Evolutionary conservation across 2,888 invertebrate species (phyloP), one percentile per base, ranked within the genome.

Genomic region (Patella pellucida): DNA sequence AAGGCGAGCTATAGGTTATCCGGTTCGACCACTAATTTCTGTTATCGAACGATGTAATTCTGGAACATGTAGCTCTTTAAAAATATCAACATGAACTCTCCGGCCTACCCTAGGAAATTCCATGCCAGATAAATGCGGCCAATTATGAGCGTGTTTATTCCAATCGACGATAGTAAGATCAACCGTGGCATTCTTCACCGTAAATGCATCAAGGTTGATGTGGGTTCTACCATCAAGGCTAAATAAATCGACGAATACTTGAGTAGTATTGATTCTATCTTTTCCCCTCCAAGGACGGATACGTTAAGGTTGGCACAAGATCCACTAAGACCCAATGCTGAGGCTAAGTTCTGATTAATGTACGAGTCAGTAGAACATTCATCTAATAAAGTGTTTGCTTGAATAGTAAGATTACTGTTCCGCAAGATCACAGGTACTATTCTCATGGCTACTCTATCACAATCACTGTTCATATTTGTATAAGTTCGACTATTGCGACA

Each of bases 41-140:
- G 72, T 52, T 31, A 78, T 52, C 15, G 79, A 75, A 41, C 69
- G 69, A 52, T 77, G 78, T 41, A 81, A 62, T 23, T 79, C 78
- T 19, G 62, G 41, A 54, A 74, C 76, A 73, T 80, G 79, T 16
- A 79, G 31, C 3, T 81, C 79, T 9, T 79, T 79, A 16, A 82
- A 56, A n/a, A 76, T 31, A 68, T 78, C 78, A 14, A 78, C 71
- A 0, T 41, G 69, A 3, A 54, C 67, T 9, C 69, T 62, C 27
- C 27, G 23, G 5, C 50, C 41, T 14, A 74, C 27, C 15, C 19
- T 51, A 51, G 79, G 80, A 54, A 80, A 81, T 23, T 78, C 52
- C 23, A 80, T 77, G 41, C 73, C 79, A 68, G 70, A 56, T 14
- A 82, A 68, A 74, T 82, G 78, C n/a, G 50, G 7, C 74, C 72